Conservation (phyloP, 2,113 vertebrate genomes). For the Hemiprocne comata region DNA sequence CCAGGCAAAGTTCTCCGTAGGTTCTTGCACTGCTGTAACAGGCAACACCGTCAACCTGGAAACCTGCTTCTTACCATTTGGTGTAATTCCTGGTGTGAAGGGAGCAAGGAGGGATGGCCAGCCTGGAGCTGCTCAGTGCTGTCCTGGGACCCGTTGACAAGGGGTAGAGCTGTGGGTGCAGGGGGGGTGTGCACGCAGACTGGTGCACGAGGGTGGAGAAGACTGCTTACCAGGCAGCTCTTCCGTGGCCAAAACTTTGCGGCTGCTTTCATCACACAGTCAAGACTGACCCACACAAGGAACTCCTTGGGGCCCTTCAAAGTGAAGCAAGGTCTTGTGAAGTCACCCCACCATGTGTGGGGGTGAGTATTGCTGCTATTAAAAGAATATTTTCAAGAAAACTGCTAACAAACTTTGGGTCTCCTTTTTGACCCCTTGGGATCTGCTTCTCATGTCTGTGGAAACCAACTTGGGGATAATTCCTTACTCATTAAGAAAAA, state of each 20-base stretch:
- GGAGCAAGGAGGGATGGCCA: neutral
- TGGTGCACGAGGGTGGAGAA: neutral
- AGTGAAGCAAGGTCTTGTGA: neutral
- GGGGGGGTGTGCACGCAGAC: fast-evolving
- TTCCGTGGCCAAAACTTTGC: neutral
- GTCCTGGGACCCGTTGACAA: neutral
- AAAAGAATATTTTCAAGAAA: constrained; percentile 1
- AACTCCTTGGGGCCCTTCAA: neutral
- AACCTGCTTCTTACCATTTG: neutral
- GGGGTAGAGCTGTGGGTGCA: neutral
- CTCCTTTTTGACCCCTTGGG: neutral
- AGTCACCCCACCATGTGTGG: fast-evolving
- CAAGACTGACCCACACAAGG: neutral
- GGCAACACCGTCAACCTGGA: neutral
- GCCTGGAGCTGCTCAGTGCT: neutral
- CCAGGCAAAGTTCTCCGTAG: neutral
- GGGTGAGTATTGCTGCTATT: neutral
- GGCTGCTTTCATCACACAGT: neutral
- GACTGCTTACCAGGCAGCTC: neutral
- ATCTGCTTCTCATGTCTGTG: constrained; percentile 1
- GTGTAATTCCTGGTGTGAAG: fast-evolving
- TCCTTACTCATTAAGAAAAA: neutral
- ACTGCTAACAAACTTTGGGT: neutral
- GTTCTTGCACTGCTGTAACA: neutral
- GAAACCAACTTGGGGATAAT: neutral